Evolutionary conservation across 2,797 vertebrate species (phyloP), one percentile per base, ranked within the genome.

Genomic region (Salmo trutta): DNA sequence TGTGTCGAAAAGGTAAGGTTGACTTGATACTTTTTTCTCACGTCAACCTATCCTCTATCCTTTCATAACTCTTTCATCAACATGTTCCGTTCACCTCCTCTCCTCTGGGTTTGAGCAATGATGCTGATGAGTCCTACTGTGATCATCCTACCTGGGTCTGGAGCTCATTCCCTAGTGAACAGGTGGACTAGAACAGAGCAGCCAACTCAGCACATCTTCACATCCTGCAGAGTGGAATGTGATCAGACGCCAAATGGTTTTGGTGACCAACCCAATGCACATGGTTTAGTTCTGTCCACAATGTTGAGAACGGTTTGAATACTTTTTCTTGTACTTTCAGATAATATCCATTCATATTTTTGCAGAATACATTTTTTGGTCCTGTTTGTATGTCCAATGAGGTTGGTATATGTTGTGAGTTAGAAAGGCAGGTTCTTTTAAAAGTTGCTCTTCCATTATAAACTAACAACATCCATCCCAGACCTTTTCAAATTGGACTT

Each of bases 111-210:
- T 47, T 47, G 41, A 47, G 41, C 41, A 12, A 47, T 47, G 41
- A 47, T 47, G 41, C 41, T 47, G 82, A 36, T 83, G 47, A 2
- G 5, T 75, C 85, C 75, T 80, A 86, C 87, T 87, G 87, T 52
- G 83, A 41, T 86, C 7, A n/a, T 66, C 79, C 83, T 89, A 84
- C 80, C 81, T 91, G 83, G 79, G 87, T 80, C 83, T 87, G 84
- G 87, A 89, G 89, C 90, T 93, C 89, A 83, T 83, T 88, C 82
- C 87, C 78, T 87, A 78, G 80, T 70, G 87, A 91, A 90, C 91
- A 93, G 90, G 91, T 92, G 92, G 90, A 79, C 82, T 75, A 71
- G 81, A 83, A 73, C 81, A 68, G 77, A 89, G 85, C 81, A 81
- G 86, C 87, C 54, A 76, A 81, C 78, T 93, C 90, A 91, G 90